A percentile compares a stretch with the other conserved stretches of the same genome.
These are phyloP conservation scores for Muscicapa adusta DNA, from an alignment of 2,113 vertebrate genomes.

Conservation along the genomic window DNA sequence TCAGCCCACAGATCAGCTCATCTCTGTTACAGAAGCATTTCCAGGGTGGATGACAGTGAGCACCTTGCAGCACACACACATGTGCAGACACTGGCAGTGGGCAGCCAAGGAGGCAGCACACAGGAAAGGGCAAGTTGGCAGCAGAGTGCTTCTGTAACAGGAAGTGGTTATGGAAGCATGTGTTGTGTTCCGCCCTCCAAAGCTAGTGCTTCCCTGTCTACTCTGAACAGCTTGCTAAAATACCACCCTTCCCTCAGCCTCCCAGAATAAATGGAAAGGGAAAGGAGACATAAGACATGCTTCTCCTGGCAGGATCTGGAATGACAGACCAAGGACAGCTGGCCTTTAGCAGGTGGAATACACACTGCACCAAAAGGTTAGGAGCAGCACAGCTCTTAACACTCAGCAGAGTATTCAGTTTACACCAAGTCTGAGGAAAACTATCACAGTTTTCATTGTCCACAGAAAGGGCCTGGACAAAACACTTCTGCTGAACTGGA, in stretches of 20 bases:
- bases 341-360: neutral
- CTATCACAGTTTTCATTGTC: fast-evolving
- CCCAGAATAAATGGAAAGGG: neutral
- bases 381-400: neutral
- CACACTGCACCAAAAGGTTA: neutral
- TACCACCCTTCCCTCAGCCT: neutral
- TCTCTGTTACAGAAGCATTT: neutral
- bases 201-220: fast-evolving
- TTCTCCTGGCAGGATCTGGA: neutral
- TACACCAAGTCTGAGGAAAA: neutral
- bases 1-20: neutral
- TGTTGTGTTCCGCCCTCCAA: fast-evolving
- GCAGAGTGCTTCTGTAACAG: neutral
- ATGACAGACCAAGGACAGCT: neutral
- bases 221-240: neutral
- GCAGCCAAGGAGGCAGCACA: neutral
- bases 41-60: neutral
- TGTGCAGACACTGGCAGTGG: neutral
- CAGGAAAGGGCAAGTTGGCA: neutral
- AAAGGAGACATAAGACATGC: neutral
- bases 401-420: neutral
- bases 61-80: neutral
- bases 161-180: neutral
- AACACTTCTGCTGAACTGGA: neutral
- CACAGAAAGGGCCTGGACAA: neutral